Evolutionary conservation across 2,888 invertebrate genomes (phyloP).

Genomic region (Tricholauxania praeusta): DNA sequence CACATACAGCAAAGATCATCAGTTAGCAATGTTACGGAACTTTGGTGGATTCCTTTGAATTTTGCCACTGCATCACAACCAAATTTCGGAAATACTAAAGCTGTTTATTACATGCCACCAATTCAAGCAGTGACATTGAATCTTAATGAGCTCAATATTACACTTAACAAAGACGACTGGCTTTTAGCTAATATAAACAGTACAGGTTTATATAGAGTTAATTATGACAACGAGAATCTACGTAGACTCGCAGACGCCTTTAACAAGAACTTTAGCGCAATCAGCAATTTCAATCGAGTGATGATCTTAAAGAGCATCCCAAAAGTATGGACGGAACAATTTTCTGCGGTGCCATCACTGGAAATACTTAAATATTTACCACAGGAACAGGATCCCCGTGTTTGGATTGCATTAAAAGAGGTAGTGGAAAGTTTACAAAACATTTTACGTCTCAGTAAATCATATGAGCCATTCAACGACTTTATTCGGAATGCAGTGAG

Average conservation of each 20-base stretch:
- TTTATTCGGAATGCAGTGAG: too few relatives aligned
- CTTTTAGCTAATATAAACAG: constrained; percentile 51
- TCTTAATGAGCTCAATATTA: constrained; percentile 35
- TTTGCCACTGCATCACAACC: constrained; percentile 43
- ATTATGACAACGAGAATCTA: constrained; percentile 77
- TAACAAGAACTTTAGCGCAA: constrained; percentile 60
- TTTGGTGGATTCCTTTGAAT: constrained; percentile 49
- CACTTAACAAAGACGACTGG: constrained; percentile 47
- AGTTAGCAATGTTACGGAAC: constrained; percentile 12
- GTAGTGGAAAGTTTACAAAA: too few relatives aligned
- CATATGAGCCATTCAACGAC: too few relatives aligned
- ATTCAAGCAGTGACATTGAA: constrained; percentile 30
- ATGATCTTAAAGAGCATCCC: background rate
- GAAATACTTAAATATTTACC: too few relatives aligned
- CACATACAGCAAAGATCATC: constrained; percentile 68
- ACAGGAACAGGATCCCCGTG: too few relatives aligned
- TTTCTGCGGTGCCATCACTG: too few relatives aligned
- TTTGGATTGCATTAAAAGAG: too few relatives aligned
- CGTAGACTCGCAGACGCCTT: constrained; percentile 71
- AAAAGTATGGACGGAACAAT: background rate
- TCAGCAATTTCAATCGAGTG: background rate
- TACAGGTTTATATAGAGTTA: constrained; percentile 70
- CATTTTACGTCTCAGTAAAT: too few relatives aligned
- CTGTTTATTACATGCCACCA: constrained; percentile 43
- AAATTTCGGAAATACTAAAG: constrained; percentile 41